These are phyloP conservation scores for Lepidurus couesii DNA, from an alignment of 1,140 invertebrate genomes.

Conservation along the genomic window DNA sequence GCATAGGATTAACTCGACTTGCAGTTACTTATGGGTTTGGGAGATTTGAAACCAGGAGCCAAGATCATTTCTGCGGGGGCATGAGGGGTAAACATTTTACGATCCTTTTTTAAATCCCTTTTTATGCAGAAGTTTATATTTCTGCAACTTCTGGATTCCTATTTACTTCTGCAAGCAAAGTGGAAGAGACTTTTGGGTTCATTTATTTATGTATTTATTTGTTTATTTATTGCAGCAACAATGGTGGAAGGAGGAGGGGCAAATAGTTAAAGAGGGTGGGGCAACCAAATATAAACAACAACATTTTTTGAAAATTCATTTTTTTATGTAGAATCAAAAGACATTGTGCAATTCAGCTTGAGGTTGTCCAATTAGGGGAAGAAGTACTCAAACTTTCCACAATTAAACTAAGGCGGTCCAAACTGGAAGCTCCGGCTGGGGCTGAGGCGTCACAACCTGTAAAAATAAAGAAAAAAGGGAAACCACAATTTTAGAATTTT, in stretches of 20 bases:
- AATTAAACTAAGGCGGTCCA: not conserved
- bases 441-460: conserved; percentile 13
- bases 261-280: too few species aligned
- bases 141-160: too few species aligned
- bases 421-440: not conserved
- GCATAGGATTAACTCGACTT: not conserved
- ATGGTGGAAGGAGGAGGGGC: too few species aligned
- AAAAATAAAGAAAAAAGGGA: not conserved
- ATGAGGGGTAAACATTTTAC: not conserved
- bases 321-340: not conserved
- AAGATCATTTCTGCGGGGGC: not conserved
- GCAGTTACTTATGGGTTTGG: not conserved
- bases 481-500: not conserved
- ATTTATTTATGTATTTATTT: too few species aligned
- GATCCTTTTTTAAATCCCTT: not conserved
- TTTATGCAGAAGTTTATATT: too few species aligned
- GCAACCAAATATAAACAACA: not conserved
- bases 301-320: not conserved
- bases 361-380: not conserved
- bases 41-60: not conserved
- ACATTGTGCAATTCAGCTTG: not conserved
- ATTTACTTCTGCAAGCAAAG: too few species aligned
- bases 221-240: too few species aligned
- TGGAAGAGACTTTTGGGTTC: too few species aligned
- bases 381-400: not conserved